Conservation (phyloP, 2,888 invertebrate genomes). For the Icerya purchasi region DNA sequence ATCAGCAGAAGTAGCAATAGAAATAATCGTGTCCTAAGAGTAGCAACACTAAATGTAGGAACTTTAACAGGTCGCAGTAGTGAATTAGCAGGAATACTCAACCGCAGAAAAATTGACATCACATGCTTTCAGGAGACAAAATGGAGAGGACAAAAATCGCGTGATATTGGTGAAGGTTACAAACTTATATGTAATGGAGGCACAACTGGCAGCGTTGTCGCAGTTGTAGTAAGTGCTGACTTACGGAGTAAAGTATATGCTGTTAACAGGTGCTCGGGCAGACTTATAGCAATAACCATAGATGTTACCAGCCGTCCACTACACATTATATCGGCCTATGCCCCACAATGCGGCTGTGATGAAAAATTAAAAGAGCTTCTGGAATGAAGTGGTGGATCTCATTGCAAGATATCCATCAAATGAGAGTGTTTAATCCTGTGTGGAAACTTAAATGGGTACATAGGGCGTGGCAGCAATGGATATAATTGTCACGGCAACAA, state of each 20-base stretch:
- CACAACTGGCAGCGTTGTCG: not conserved
- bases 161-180: not conserved
- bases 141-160: not conserved
- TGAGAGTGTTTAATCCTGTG: not conserved
- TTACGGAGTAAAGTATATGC: not conserved
- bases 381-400: not conserved
- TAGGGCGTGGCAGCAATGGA: not conserved
- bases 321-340: not conserved
- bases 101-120: not conserved
- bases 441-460: not conserved
- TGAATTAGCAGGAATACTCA: not conserved
- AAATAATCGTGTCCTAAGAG: not conserved
- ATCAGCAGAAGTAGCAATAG: not conserved
- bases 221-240: not conserved
- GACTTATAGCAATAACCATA: not conserved
- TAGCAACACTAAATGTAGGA: not conserved
- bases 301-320: not conserved
- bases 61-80: not conserved
- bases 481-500: not conserved
- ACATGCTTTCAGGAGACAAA: not conserved
- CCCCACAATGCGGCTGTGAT: no score
- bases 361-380: not conserved
- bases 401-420: not conserved
- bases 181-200: not conserved
- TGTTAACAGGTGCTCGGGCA: not conserved